phyloP scores from a whole-genome alignment of 2,797 vertebrate species.

The Cheirogaleus major region DNA sequence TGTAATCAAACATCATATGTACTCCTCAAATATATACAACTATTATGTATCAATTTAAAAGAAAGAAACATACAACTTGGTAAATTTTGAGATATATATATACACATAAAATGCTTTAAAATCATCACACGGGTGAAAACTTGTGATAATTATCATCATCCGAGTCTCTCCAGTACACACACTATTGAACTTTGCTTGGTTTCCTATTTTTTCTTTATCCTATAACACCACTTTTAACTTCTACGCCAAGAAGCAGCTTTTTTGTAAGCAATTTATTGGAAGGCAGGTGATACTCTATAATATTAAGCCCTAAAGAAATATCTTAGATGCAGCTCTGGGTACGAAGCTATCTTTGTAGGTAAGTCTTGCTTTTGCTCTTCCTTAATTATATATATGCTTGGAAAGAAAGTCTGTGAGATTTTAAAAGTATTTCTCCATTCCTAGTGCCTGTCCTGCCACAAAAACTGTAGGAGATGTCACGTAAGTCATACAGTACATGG shows the following conservation, averaged over 20 bases:
- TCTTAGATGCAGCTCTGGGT: conserved; percentile 49
- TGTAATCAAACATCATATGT: neutral
- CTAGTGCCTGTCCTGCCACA: conserved; percentile 12
- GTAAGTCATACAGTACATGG: conserved; percentile 20
- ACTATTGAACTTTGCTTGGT: conserved; percentile 25
- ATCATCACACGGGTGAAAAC: neutral
- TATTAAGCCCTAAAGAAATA: conserved; percentile 28
- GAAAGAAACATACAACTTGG: neutral
- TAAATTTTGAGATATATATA: neutral
- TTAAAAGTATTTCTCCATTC: conserved; percentile 35
- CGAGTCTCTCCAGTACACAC: neutral
- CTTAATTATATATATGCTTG: conserved; percentile 24
- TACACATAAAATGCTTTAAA: conserved; percentile 13
- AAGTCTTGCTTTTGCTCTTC: neutral
- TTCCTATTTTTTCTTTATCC: conserved; percentile 61
- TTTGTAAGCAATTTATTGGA: conserved; percentile 47
- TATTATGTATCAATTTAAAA: neutral
- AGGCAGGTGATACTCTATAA: neutral
- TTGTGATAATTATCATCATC: neutral
- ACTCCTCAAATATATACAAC: neutral
- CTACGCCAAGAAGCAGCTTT: conserved; percentile 51
- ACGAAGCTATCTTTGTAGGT: neutral
- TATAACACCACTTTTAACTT: conserved; percentile 50
- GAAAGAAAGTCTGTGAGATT: conserved; percentile 47
- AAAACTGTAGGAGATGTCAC: conserved; percentile 36